Evolutionary conservation across 1,140 invertebrate genomes (phyloP).

Genomic region (Drosophila takahashii): DNA sequence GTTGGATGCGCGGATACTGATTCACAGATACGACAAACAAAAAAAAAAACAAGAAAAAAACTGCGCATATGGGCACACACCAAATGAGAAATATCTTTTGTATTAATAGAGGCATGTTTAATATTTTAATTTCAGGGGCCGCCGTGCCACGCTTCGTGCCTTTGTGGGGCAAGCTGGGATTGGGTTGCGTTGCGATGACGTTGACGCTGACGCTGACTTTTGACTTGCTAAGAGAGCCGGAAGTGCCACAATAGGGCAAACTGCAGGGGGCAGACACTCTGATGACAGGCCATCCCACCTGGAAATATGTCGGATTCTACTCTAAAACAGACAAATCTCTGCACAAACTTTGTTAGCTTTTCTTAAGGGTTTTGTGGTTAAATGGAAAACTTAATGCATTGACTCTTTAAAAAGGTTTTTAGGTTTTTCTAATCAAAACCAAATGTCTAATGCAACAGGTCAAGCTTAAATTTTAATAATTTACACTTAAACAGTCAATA

Average conservation of each 20-base stretch:
- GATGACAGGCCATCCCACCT: constrained; percentile 1
- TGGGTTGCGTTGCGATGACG: constrained; percentile 16
- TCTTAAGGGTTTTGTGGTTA: not conserved
- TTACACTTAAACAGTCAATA: no score
- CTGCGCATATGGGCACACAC: constrained; percentile 6
- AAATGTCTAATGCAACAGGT: no score
- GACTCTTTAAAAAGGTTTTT: not conserved
- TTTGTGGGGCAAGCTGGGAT: constrained; percentile 41
- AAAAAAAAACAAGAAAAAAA: not conserved
- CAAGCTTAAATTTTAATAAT: no score
- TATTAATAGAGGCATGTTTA: constrained; percentile 29
- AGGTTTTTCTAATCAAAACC: not conserved
- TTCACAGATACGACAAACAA: constrained; percentile 18
- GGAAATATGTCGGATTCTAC: not conserved
- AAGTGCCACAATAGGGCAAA: constrained; percentile 28
- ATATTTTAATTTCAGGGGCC: constrained; percentile 48
- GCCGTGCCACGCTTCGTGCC: constrained; percentile 40
- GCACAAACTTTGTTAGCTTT: not conserved
- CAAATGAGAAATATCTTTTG: constrained; percentile 26
- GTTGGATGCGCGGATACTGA: constrained; percentile 12
- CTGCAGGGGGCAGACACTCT: constrained; percentile 1
- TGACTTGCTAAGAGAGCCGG: constrained; percentile 18
- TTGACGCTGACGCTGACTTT: not conserved
- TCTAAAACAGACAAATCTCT: not conserved
- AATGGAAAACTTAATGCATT: no score